Base-by-base conservation (phyloP, 2,888 invertebrate species). In the Drosophila birchii region DNA sequence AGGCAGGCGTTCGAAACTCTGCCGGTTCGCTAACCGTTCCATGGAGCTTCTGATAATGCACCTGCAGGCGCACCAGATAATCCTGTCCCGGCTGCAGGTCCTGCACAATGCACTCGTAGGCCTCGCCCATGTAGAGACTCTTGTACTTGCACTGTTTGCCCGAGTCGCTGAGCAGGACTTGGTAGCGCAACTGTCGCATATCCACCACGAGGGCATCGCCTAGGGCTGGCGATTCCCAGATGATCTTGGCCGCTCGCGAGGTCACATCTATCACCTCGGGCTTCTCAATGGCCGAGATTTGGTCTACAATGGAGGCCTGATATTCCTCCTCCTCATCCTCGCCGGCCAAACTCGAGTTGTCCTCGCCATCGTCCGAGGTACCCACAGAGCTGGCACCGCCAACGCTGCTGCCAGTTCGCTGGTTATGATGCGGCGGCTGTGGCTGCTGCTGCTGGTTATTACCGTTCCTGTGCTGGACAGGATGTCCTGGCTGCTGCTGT, bases 51-150 rank as follows among this genome's bases (percentile, higher is more conserved):
- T 97, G 96, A 76, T 96, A 93, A 78, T 92, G 92, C 81, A 96
- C 96, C 92, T 96, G 96, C 78, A 96, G 93, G 88, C 96, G 96
- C 80, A 97, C 95, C 71, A 96, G 95, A 93, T 97, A 98, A 91
- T 97, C 96, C 91, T 96, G 96, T n/a, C 96, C 97, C 16, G 98
- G 97, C 91, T 95, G 95, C 87, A 98, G 93, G 92, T 97, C 97
- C 91, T 96, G 95, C 75, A 98, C 95, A 83, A 96, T 95, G 93
- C 96, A 96, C 49, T 96, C 95, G 66, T 95, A 94, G 36, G 96
- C 95, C 78, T 94, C 93, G 53, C 97, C 97, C 81, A 95, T 96
- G 92, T 97, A 97, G 78, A 97, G 96, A 75, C 96, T 95, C 93
- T 96, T 96, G 93, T 96, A 97, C 90, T 96, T 95, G 90, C 96